Conservation (phyloP, 2,113 vertebrate genomes). For the Pomatostomus ruficeps region DNA sequence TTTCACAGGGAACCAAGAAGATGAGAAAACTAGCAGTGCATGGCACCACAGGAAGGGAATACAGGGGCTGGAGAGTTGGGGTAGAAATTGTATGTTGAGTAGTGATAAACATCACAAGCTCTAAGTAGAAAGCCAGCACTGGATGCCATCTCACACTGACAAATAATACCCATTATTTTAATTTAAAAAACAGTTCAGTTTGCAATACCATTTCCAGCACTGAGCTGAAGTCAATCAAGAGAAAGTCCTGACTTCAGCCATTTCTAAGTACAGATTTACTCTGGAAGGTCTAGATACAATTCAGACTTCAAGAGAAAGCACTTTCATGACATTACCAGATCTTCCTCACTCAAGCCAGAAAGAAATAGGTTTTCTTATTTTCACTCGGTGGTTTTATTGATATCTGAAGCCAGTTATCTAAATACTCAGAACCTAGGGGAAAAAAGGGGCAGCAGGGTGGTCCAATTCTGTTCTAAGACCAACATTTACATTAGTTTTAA, state of each 20-base stretch:
- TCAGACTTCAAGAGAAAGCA: background rate
- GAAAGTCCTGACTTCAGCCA: background rate
- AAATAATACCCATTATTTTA: background rate
- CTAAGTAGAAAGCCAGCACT: background rate
- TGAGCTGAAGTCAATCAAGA: background rate
- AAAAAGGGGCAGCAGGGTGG: rapidly evolving
- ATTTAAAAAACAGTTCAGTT: background rate
- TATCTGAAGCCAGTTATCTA: background rate
- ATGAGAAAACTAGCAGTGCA: background rate
- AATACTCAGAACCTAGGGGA: background rate
- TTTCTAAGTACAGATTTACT: background rate
- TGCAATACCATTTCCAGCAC: background rate
- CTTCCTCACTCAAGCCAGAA: background rate
- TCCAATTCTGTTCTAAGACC: background rate
- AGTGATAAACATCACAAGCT: background rate
- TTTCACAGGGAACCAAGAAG: background rate
- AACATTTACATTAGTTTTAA: background rate
- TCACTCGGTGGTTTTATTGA: background rate
- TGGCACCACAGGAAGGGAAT: background rate
- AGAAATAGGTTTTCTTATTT: background rate
- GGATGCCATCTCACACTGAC: background rate
- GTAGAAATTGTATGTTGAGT: too few relatives aligned
- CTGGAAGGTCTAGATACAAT: background rate
- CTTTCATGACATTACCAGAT: background rate
- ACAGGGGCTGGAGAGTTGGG: background rate